Conservation (phyloP, 1,140 invertebrate genomes). For the Formica selysi region DNA sequence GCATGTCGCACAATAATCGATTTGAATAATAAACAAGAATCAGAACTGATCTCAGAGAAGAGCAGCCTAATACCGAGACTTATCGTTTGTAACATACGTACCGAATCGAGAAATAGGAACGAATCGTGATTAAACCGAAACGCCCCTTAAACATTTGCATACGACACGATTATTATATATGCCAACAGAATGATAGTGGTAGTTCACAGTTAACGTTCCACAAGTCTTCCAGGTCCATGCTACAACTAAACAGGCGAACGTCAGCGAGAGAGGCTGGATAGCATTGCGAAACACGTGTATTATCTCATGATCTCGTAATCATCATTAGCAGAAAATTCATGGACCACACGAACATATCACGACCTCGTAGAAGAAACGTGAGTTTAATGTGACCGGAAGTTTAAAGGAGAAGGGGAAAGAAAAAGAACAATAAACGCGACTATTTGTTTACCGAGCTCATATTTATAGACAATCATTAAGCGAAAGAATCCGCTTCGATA, state of each 20-base stretch:
- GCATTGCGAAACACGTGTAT: not conserved
- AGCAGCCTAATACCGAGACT: not conserved
- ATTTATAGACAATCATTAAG: slow-evolving; percentile 34
- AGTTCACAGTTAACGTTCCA: slow-evolving; percentile 7
- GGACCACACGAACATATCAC: slow-evolving; percentile 54
- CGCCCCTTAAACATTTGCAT: slow-evolving; percentile 38
- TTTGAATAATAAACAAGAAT: not conserved
- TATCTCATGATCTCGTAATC: slow-evolving; percentile 20
- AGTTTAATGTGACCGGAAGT: not conserved
- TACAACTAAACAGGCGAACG: not conserved
- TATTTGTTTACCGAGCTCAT: not conserved
- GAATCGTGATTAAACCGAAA: slow-evolving; percentile 50
- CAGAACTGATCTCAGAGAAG: not conserved
- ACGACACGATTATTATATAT: slow-evolving; percentile 23
- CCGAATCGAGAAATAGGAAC: slow-evolving; percentile 18
- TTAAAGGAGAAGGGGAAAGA: not conserved
- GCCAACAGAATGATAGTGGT: slow-evolving; percentile 1
- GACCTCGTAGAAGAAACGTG: not conserved
- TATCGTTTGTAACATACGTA: slow-evolving; percentile 14
- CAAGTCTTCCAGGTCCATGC: slow-evolving; percentile 45
- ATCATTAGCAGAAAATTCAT: slow-evolving; percentile 7
- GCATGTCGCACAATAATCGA: not conserved
- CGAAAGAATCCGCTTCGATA: not conserved
- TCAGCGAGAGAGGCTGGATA: not conserved
- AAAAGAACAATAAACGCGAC: not conserved